Evolutionary conservation across 2,113 vertebrate genomes (phyloP).

Genomic region (Pavo muticus): DNA sequence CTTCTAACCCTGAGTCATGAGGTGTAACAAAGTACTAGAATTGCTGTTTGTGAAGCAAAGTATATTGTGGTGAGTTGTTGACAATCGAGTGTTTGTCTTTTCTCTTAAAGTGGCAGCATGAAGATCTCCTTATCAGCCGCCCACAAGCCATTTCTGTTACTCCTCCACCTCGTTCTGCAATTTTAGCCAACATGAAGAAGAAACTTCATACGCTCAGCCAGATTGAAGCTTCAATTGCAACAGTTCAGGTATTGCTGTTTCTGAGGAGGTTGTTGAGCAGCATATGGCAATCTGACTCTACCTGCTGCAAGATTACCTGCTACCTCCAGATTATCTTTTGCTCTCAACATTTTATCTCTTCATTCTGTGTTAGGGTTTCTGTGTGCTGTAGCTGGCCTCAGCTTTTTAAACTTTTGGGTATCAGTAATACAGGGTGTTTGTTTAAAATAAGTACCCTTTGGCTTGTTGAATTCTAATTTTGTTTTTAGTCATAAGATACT

Average conservation of each 20-base stretch:
- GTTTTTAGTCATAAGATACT: not conserved
- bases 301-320: not conserved
- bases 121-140: conserved; percentile 91
- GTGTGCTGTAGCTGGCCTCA: not conserved
- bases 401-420: not conserved
- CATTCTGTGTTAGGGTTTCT: not conserved
- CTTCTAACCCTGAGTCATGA: not conserved
- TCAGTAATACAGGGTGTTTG: not conserved
- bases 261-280: not conserved
- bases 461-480: not conserved
- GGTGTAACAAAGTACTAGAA: not conserved
- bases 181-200: conserved; percentile 97
- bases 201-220: conserved; percentile 96
- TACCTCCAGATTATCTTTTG: not conserved
- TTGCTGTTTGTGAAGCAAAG: not conserved
- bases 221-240: conserved; percentile 90
- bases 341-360: not conserved
- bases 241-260: conserved; percentile 85
- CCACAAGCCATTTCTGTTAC: conserved; percentile 92
- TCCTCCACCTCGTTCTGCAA: conserved; percentile 91
- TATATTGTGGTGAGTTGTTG: not conserved
- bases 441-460: not conserved
- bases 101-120: conserved; percentile 92
- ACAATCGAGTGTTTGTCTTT: not conserved
- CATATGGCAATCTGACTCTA: fast-evolving